Base-by-base conservation (phyloP, 1,140 invertebrate species). In the Cydia splendana region DNA sequence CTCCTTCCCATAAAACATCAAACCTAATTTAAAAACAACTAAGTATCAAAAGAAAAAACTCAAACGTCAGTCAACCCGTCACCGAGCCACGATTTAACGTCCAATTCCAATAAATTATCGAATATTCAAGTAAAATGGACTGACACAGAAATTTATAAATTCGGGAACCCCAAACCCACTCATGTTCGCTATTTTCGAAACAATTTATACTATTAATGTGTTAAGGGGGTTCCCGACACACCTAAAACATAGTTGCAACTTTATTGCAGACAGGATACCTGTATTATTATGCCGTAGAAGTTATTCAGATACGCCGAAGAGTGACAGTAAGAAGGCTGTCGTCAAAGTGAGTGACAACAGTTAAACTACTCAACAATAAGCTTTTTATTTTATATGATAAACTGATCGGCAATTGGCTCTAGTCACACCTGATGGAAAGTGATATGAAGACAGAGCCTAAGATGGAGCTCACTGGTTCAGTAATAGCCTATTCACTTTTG, bases 241-340 rank as follows among this genome's bases (percentile, higher is more conserved):
- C 20, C 57, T 62, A 24, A 62, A 62, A 24, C 24, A 12, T 24
- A 62, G 18, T 24, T 62, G 57, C 20, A 24, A 2, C 2, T 62
- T 62, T 12, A 24, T 62, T 12, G n/a, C 9, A 1, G 57, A 20
- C 18, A 20, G 57, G 9, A 62, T 62, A 24, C 57, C 57, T 9
- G 20, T 20, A 24, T 24, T 20, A 24, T 24, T 62, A 20, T 42
- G 74, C 38, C 79, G 65, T 12, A 79, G 80, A 71, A 80, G 30
- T 65, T 87, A 79, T 78, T 82, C 88, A 7, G 90, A 91, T 65
- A 86, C 81, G 48, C 71, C 83, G n/a, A 87, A 88, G 79, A 75
- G 79, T 38, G 84, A 87, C 30, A 42, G 15, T 45, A 30, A 42
- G 45, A 65, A 67, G 28, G 45, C 20, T 76, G 34, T 48, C 12